Evolutionary conservation across 2,888 invertebrate species (phyloP), one percentile per base, ranked within the genome.

Genomic region (Sepiola atlantica): DNA sequence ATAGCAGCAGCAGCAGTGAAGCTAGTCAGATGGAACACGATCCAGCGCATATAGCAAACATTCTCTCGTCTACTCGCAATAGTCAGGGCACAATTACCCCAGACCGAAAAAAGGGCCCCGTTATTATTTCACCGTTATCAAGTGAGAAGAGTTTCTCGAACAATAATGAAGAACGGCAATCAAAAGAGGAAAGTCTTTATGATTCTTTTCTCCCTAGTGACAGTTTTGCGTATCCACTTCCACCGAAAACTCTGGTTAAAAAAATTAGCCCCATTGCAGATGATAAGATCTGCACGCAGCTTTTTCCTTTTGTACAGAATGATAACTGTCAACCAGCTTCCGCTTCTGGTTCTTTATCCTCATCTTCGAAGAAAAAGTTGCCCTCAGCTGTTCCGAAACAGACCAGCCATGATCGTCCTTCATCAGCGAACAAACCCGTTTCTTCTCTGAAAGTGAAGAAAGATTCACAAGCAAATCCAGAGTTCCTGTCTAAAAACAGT

Each of bases 71-170:
- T n/a, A 92, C 92, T 55, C 35, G 92, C 28, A 92, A 92, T 55
- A 92, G 92, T n/a, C 92, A 92, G 35, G 55, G 28, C 28, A 14
- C 16, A 16, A 24, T 35, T 54, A 55, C 92, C n/a, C 92, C 55
- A n/a, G 92, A 92, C 32, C 45, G 45, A 77, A 55, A 54, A 55
- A 92, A 92, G n/a, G 92, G 92, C 2, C 92, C 92, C 12, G 92
- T 92, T 18, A 92, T 92, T 55, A 92, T 92, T 55, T 92, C 92
- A 55, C 92, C 92, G 12, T n/a, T 92, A 55, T 92, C 92, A 55
- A 92, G 45, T 54, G 92, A 92, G 28, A 92, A 55, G 28, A 28
- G 35, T 14, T 92, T 55, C 54, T 28, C 55, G 8, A 55, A 28
- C 6, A n/a, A n/a, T 12, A 92, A 21, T 92, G 45, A 28, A 55